phyloP scores from a whole-genome alignment of 1,140 invertebrate species.

The Archivesica marissinica region DNA sequence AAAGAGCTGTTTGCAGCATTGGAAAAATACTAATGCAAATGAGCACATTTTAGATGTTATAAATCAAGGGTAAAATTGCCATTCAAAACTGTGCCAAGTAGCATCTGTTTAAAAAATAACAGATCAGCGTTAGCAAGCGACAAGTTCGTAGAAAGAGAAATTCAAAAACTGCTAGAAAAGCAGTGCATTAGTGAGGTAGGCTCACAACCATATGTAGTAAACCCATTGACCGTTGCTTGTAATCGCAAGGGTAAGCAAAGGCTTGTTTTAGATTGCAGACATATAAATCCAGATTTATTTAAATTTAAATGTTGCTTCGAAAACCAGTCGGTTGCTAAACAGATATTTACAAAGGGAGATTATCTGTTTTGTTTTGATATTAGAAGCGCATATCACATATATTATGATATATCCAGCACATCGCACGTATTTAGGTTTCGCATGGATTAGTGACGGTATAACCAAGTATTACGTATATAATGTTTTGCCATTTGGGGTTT shows the following conservation, averaged over 20 bases:
- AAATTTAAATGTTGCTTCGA: slow-evolving; percentile 44
- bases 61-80: background rate
- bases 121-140: no score
- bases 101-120: no score
- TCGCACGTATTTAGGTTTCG: slow-evolving; percentile 15
- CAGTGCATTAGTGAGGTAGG: background rate
- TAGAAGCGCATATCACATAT: slow-evolving; percentile 24
- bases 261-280: slow-evolving; percentile 26
- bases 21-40: background rate
- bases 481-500: slow-evolving; percentile 30
- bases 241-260: background rate
- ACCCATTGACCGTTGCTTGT: slow-evolving; percentile 17
- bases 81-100: no score
- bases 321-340: slow-evolving; percentile 35
- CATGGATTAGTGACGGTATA: background rate
- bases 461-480: slow-evolving; percentile 22
- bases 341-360: slow-evolving; percentile 16
- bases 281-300: slow-evolving; percentile 27
- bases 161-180: background rate
- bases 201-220: slow-evolving; percentile 4
- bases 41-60: background rate
- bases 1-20: background rate
- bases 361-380: slow-evolving; percentile 40
- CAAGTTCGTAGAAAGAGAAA: slow-evolving; percentile 24
- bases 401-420: slow-evolving; percentile 22